Conservation (phyloP, 2,797 vertebrate genomes). For the Typhlichthys subterraneus region DNA sequence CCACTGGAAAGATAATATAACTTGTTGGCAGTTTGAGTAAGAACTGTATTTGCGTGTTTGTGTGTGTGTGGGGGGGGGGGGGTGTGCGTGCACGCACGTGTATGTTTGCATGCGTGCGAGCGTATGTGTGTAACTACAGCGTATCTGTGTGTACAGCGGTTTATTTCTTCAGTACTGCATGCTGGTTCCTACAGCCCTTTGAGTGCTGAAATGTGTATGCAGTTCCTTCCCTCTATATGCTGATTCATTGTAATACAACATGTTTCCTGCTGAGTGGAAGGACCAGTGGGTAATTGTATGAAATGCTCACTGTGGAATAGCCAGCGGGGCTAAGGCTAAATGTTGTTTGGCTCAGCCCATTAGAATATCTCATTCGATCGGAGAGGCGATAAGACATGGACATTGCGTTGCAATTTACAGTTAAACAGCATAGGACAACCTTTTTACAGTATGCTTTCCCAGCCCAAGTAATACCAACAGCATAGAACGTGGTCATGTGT, state of each 20-base stretch:
- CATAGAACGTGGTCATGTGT: no score
- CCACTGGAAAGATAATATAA: slow-evolving; percentile 42
- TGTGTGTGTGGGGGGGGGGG: neutral
- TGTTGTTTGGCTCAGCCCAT: slow-evolving; percentile 15
- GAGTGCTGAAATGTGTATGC: slow-evolving; percentile 40
- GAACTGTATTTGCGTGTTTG: slow-evolving; percentile 20
- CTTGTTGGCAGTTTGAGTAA: slow-evolving; percentile 28
- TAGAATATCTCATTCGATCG: slow-evolving; percentile 17
- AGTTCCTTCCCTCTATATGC: slow-evolving; percentile 34
- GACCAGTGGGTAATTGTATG: slow-evolving; percentile 21
- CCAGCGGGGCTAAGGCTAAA: slow-evolving; percentile 10
- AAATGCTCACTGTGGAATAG: slow-evolving; percentile 19
- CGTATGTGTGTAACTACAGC: neutral
- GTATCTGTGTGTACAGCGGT: slow-evolving; percentile 4
- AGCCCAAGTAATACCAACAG: no score
- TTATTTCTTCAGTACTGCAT: slow-evolving; percentile 19
- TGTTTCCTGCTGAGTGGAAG: slow-evolving; percentile 44
- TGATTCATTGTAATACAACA: slow-evolving; percentile 55
- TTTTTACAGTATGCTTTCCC: no score
- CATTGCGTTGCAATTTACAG: no score
- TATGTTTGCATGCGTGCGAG: neutral
- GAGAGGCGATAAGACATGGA: slow-evolving; percentile 1
- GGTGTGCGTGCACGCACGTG: neutral
- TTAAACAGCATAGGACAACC: no score
- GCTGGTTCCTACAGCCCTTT: slow-evolving; percentile 32